Evolutionary conservation across 2,888 invertebrate species (phyloP).

Genomic region (Brachynemurus nebulosus): DNA sequence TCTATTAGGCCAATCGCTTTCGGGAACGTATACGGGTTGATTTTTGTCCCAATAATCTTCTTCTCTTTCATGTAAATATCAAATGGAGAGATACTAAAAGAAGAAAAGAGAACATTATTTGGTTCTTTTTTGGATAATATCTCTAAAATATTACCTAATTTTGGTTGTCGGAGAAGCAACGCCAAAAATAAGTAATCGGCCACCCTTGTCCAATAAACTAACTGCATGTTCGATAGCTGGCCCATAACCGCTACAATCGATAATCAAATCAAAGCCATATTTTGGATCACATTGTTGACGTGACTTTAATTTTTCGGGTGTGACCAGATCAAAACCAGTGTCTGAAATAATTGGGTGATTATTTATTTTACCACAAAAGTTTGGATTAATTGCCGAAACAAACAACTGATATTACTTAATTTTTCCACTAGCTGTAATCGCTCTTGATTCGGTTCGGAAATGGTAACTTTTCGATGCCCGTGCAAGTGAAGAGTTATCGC

Average conservation of each 20-base stretch:
- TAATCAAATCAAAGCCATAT: slow-evolving; percentile 42
- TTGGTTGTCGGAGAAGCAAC: slow-evolving; percentile 41
- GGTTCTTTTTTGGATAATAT: neutral
- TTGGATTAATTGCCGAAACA: too few relatives aligned
- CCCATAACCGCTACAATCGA: slow-evolving; percentile 61
- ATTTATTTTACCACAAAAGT: neutral
- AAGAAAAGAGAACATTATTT: neutral
- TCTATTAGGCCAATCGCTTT: slow-evolving; percentile 46
- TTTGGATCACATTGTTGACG: slow-evolving; percentile 28
- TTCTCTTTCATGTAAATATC: slow-evolving; percentile 49
- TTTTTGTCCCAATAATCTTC: slow-evolving; percentile 46
- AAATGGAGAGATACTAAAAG: slow-evolving; percentile 40
- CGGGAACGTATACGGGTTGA: slow-evolving; percentile 53
- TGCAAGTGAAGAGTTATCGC: slow-evolving; percentile 42
- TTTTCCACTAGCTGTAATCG: slow-evolving; percentile 33
- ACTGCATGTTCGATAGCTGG: slow-evolving; percentile 52
- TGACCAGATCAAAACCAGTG: slow-evolving; percentile 41
- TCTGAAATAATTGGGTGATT: slow-evolving; percentile 33
- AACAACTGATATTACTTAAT: slow-evolving; percentile 28
- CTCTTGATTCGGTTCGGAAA: slow-evolving; percentile 41
- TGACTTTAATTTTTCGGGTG: slow-evolving; percentile 39
- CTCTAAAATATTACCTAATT: slow-evolving; percentile 23
- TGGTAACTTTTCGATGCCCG: slow-evolving; percentile 44
- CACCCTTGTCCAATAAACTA: slow-evolving; percentile 41
- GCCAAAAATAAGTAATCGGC: slow-evolving; percentile 54